Base-by-base conservation (phyloP, 2,888 invertebrate genomes). In the Athrips mouffetella region DNA sequence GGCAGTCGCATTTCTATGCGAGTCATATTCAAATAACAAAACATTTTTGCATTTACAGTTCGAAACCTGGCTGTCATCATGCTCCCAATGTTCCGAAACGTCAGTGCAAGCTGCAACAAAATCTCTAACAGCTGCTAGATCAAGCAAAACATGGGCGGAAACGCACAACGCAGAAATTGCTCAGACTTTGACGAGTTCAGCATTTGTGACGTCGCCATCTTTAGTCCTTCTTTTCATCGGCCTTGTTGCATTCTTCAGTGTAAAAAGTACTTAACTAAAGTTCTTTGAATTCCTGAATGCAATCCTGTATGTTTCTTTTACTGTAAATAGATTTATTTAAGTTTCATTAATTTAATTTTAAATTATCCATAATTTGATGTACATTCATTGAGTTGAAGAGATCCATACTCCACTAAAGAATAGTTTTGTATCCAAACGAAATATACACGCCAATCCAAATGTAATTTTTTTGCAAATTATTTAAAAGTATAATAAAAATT, bases 11-110 rank as follows among this genome's bases (percentile, higher is more conserved):
- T n/a, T n/a, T n/a, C n/a, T n/a, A n/a, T n/a, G n/a, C n/a, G n/a
- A n/a, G n/a, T n/a, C n/a, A n/a, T n/a, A n/a, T n/a, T n/a, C n/a
- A n/a, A n/a, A n/a, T n/a, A n/a, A n/a, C n/a, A n/a, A n/a, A n/a
- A 4, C 8, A 3, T 29, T 29, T 41, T 41, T 27, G 8, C n/a
- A 11, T 11, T 57, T 63, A 55, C 73, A 88, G 87, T 83, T 80
- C 45, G 80, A 80, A 50, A 18, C 53, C 0, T 85, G 78, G 76
- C 54, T 88, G 23, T 47, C 60, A 0, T 60, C 66, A 0, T 85
- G 84, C 52, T 52, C 51, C 0, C 65, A 72, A 29, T 84, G 85
- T 50, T 66, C 63, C 0, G 67, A 63, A 0, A 54, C 63, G 7
- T 62, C 64, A 0, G 63, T 69, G 31, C 50, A 55, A 3, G 65